A percentile compares a stretch with the other conserved stretches of the same genome.
These are phyloP conservation scores for Herpetotheres cachinnans DNA, from an alignment of 2,113 vertebrate genomes.

Conservation along the genomic window DNA sequence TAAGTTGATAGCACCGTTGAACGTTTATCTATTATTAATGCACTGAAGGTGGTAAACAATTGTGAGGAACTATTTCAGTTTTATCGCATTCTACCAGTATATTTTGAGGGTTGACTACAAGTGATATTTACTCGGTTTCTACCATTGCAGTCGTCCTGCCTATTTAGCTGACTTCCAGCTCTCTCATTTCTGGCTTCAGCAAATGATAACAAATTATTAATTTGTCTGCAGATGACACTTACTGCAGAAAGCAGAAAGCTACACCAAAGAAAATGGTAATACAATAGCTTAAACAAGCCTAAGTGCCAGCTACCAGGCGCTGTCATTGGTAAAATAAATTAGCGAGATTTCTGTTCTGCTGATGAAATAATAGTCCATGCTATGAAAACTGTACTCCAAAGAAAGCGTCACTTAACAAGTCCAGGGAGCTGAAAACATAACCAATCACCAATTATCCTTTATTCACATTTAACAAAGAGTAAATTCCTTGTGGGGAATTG, in stretches of 20 bases:
- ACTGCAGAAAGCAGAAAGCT: constrained; percentile 23
- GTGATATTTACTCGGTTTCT: background rate
- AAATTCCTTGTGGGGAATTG: background rate
- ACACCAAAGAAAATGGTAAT: background rate
- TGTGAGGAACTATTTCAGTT: background rate
- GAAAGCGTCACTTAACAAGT: background rate
- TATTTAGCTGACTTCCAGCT: background rate
- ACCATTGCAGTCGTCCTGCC: background rate
- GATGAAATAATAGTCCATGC: constrained; percentile 17
- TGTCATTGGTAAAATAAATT: constrained; percentile 37
- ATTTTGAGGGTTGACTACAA: background rate
- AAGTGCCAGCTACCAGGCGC: background rate
- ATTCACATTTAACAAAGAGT: constrained; percentile 13
- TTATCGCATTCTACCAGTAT: background rate
- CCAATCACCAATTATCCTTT: constrained; percentile 1
- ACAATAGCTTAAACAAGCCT: constrained; percentile 14
- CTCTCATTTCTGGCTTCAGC: background rate
- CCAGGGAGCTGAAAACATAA: constrained; percentile 1
- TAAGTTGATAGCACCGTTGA: background rate
- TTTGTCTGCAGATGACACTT: constrained; percentile 38
- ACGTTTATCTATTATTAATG: background rate
- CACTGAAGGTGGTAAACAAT: background rate
- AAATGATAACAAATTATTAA: constrained; percentile 51
- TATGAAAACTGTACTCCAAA: background rate
- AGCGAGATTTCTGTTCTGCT: background rate